Conservation (phyloP, 2,888 invertebrate species). For the Sinotaia quadrata region DNA sequence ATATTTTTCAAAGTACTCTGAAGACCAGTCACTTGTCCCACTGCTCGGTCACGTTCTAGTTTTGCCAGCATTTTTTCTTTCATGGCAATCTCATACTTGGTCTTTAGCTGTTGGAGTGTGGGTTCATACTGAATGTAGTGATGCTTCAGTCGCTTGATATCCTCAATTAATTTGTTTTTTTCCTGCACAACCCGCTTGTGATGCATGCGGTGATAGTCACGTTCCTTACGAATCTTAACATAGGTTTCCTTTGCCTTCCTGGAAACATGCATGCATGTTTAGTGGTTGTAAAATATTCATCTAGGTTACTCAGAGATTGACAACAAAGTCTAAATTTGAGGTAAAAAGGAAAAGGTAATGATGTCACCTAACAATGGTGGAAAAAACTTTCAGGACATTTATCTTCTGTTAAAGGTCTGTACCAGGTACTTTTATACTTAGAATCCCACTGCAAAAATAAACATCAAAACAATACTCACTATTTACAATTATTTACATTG, state of each 20-base stretch:
- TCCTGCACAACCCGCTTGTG: conserved; percentile 72
- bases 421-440: too few species aligned
- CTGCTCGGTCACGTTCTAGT: conserved; percentile 70
- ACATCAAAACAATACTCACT: too few species aligned
- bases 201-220: conserved; percentile 72
- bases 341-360: too few species aligned
- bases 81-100: conserved; percentile 72
- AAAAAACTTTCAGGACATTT: too few species aligned
- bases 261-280: conserved; percentile 14
- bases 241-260: conserved; percentile 72
- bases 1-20: conserved; percentile 66
- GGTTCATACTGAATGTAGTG: conserved; percentile 72
- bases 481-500: too few species aligned
- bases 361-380: too few species aligned
- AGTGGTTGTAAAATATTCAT: too few species aligned
- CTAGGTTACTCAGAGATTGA: too few species aligned
- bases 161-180: conserved; percentile 71
- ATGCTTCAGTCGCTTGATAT: conserved; percentile 69
- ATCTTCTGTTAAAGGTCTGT: too few species aligned
- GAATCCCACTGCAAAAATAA: too few species aligned
- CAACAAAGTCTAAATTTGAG: too few species aligned
- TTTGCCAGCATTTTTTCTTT: conserved; percentile 72
- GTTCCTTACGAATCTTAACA: conserved; percentile 71
- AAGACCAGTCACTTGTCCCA: conserved; percentile 69
- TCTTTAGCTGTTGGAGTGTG: conserved; percentile 68